These are phyloP conservation scores for Eumacrocentrus americanus DNA, from an alignment of 2,888 invertebrate genomes.

Conservation along the genomic window DNA sequence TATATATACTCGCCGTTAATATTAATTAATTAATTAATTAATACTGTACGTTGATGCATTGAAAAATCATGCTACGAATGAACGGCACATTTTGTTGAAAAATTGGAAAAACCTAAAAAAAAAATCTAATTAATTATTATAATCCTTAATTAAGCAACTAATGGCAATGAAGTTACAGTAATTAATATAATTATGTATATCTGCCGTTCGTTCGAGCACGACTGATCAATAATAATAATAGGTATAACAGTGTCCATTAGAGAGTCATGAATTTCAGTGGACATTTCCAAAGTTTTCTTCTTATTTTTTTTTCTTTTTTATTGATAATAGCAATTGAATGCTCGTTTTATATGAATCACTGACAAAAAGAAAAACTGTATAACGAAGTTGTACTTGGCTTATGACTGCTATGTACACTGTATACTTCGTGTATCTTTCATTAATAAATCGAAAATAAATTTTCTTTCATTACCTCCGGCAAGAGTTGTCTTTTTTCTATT, in stretches of 20 bases:
- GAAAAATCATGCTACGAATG: background rate
- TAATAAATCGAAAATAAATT: conserved; percentile 56
- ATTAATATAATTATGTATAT: background rate
- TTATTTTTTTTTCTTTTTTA: conserved; percentile 10
- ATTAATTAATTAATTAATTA: conserved; percentile 4
- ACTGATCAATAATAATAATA: background rate
- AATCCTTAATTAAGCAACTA: background rate
- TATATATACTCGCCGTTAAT: conserved; percentile 3
- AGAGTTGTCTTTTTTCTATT: background rate
- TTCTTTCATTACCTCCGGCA: conserved; percentile 52
- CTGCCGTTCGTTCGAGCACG: conserved; percentile 2
- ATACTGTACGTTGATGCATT: conserved; percentile 1
- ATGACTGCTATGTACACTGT: conserved; percentile 39
- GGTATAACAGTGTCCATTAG: conserved; percentile 2
- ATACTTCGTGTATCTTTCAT: conserved; percentile 54
- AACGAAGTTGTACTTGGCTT: conserved; percentile 15
- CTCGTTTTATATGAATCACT: conserved; percentile 23
- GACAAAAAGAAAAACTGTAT: background rate
- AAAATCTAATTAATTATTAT: background rate
- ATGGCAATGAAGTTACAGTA: background rate
- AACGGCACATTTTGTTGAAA: background rate
- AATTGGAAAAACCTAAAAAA: background rate
- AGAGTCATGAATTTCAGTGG: conserved; percentile 11
- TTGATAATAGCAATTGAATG: conserved; percentile 15
- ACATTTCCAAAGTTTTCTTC: background rate